Evolutionary conservation across 2,113 vertebrate genomes (phyloP).

Genomic region (Barbus barbus): DNA sequence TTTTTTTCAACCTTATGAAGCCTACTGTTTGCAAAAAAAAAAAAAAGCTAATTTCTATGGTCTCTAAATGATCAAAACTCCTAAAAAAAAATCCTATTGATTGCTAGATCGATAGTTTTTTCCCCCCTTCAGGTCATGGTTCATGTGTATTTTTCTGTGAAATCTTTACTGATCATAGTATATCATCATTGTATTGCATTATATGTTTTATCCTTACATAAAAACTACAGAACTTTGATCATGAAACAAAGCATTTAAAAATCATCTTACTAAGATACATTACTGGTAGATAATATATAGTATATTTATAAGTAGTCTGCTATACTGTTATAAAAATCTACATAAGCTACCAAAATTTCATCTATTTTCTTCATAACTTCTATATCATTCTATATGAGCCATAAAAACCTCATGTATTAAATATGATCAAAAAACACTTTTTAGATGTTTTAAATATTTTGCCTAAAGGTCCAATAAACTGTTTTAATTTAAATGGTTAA

Average conservation of each 20-base stretch:
- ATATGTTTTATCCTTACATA: not conserved
- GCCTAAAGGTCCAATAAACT: too few relatives aligned
- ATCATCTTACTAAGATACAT: not conserved
- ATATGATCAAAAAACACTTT: not conserved
- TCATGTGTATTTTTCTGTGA: not conserved
- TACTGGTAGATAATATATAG: not conserved
- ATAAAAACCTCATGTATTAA: not conserved
- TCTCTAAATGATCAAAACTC: too few relatives aligned
- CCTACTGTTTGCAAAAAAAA: too few relatives aligned
- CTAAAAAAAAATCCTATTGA: too few relatives aligned
- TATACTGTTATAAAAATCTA: not conserved
- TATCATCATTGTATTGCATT: not conserved
- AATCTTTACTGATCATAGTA: not conserved
- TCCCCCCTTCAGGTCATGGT: too few relatives aligned
- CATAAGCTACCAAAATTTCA: not conserved
- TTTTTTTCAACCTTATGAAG: not conserved
- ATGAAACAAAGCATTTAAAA: not conserved
- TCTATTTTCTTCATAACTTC: not conserved
- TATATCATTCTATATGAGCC: not conserved
- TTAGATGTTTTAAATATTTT: not conserved
- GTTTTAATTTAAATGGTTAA: too few relatives aligned
- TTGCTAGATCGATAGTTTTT: too few relatives aligned
- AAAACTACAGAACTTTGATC: not conserved
- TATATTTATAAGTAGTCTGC: not conserved
- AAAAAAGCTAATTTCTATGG: too few relatives aligned